These are phyloP conservation scores for Noctua pronuba DNA, from an alignment of 2,888 invertebrate species.

Conservation along the genomic window DNA sequence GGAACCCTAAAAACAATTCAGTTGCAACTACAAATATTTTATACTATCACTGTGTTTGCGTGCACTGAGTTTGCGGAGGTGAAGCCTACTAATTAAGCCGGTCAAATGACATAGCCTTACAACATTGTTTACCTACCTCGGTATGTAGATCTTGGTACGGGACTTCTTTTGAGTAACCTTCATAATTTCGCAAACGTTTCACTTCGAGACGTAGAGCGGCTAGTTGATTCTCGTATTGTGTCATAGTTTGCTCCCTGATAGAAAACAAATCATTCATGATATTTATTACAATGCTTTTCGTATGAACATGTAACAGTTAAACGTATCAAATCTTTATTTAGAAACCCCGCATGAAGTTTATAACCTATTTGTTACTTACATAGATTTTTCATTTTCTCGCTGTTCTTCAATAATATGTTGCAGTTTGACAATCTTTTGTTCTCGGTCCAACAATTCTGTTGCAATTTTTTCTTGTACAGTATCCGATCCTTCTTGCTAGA, in stretches of 20 bases:
- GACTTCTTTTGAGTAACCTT: constrained; percentile 81
- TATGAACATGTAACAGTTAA: not conserved
- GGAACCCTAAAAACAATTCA: too few relatives aligned
- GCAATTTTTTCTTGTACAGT: constrained; percentile 82
- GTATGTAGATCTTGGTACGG: constrained; percentile 82
- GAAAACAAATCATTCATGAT: not conserved
- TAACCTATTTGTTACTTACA: constrained; percentile 69
- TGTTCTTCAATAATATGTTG: constrained; percentile 81
- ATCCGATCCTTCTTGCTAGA: constrained; percentile 82
- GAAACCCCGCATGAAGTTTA: not conserved
- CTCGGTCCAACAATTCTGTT: constrained; percentile 81
- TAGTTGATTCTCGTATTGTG: constrained; percentile 82
- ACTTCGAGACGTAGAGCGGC: constrained; percentile 82
- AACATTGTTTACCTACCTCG: constrained; percentile 76
- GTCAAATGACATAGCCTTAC: too few relatives aligned
- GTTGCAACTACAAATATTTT: too few relatives aligned
- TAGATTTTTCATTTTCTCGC: constrained; percentile 80
- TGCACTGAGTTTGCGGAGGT: too few relatives aligned
- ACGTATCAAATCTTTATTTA: not conserved
- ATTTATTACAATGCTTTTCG: constrained; percentile 5
- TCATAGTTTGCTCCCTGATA: constrained; percentile 82
- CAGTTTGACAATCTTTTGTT: constrained; percentile 81
- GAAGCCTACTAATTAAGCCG: too few relatives aligned
- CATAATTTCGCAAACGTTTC: constrained; percentile 81
- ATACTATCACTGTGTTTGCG: too few relatives aligned